phyloP scores from a whole-genome alignment of 2,888 invertebrate genomes.

The Apamea monoglypha region DNA sequence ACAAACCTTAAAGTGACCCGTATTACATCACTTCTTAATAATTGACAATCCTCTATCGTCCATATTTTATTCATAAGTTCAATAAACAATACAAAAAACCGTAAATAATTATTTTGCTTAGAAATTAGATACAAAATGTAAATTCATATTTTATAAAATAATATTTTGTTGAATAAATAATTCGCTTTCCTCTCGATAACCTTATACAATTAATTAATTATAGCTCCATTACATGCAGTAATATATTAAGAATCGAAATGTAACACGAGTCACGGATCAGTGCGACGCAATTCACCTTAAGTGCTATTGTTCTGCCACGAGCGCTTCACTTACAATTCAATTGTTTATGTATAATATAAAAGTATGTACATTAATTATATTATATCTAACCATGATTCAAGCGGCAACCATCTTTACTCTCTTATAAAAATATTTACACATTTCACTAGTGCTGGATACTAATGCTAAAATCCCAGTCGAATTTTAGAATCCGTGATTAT shows the following conservation, averaged over 20 bases:
- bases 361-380: slow-evolving; percentile 77
- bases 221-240: slow-evolving; percentile 23
- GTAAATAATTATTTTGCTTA: slow-evolving; percentile 62
- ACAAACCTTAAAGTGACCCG: slow-evolving; percentile 72
- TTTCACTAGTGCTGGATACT: slow-evolving; percentile 76
- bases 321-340: slow-evolving; percentile 64
- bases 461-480: slow-evolving; percentile 79
- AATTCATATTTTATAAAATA: slow-evolving; percentile 61
- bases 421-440: slow-evolving; percentile 83
- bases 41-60: slow-evolving; percentile 44
- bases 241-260: slow-evolving; percentile 65
- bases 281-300: slow-evolving; percentile 74
- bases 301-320: slow-evolving; percentile 72
- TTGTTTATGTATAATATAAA: slow-evolving; percentile 72
- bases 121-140: slow-evolving; percentile 62
- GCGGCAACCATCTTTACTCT: slow-evolving; percentile 71
- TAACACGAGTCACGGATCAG: slow-evolving; percentile 69
- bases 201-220: slow-evolving; percentile 46
- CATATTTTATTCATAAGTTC: slow-evolving; percentile 41
- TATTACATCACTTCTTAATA: slow-evolving; percentile 65
- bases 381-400: slow-evolving; percentile 76
- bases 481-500: slow-evolving; percentile 81
- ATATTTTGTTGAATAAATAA: slow-evolving; percentile 63
- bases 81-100: slow-evolving; percentile 57
- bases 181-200: slow-evolving; percentile 35